phyloP scores from a whole-genome alignment of 2,113 vertebrate species.

The Alexandromys fortis region DNA sequence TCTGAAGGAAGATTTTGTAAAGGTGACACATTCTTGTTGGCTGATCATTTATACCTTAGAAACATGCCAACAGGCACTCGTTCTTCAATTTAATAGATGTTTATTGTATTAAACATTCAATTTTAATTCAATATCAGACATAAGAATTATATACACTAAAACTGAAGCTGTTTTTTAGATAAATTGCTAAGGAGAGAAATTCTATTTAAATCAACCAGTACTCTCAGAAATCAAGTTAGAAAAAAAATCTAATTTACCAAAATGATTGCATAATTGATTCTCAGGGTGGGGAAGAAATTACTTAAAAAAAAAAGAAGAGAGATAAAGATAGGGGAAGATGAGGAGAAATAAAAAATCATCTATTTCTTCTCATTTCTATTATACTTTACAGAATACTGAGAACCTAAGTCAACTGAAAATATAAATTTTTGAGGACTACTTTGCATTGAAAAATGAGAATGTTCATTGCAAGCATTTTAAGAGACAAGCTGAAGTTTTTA shows the following conservation, averaged over 20 bases:
- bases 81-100: background rate
- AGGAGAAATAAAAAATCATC: background rate
- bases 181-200: background rate
- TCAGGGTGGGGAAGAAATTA: background rate
- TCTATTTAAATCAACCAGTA: slow-evolving; percentile 31
- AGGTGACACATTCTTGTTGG: background rate
- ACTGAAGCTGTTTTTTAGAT: background rate
- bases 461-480: too few species aligned
- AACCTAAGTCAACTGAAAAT: slow-evolving; percentile 28
- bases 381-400: background rate
- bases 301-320: background rate
- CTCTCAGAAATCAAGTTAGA: slow-evolving; percentile 14
- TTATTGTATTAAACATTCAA: background rate
- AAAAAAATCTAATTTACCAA: slow-evolving; percentile 5
- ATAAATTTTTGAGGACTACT: slow-evolving; percentile 2
- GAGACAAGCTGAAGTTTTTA: too few species aligned
- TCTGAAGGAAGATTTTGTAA: background rate
- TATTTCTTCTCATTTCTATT: background rate
- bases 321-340: background rate
- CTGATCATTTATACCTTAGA: background rate
- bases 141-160: background rate
- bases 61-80: background rate
- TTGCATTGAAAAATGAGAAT: too few species aligned
- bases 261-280: background rate
- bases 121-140: background rate